Base-by-base conservation (phyloP, 2,113 vertebrate species). In the Strix aluco region DNA sequence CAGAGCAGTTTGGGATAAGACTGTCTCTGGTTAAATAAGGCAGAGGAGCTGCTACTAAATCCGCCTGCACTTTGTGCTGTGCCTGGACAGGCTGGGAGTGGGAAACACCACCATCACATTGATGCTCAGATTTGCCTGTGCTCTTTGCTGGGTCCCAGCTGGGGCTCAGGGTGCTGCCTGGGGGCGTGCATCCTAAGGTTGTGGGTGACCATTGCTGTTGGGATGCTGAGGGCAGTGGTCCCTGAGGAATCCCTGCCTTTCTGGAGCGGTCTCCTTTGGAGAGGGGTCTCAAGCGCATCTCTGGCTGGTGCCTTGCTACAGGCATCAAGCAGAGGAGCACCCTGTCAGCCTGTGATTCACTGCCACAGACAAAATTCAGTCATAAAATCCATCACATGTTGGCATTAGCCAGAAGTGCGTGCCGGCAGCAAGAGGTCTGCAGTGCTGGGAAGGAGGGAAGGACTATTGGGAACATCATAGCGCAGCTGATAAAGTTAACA, bases 331-430 rank as follows among this genome's bases (percentile, higher is more conserved):
- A 36, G 36, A 26, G 73, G 84, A 90, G 36, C 90, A 25, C 54
- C 44, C 84, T 89, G 89, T 69, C 91, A 93, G 93, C 66, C 86
- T 32, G 69, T 86, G 92, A 81, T 81, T 74, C 88, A 66, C 71
- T 62, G 83, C 77, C 46, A 51, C 65, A 29, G 51, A 34, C 44
- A 71, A 75, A 75, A 91, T 66, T 74, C 83, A 57, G 30, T 79
- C 65, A 9, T 90, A 78, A 77, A 96, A 91, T 81, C 86, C 82
- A 81, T 90, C 92, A 32, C 54, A 7, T 2, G 5, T 54, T 21
- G 32, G 75, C 86, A 11, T 80, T 73, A 38, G 40, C 47, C 71
- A 81, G 91, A 74, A 55, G 59, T 3, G 13, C 3, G 4, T 0
- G 18, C 65, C 0, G 22, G 54, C 86, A 88, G 71, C 17, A 3